Evolutionary conservation across 2,888 invertebrate genomes (phyloP).

Genomic region (Meloe dianella): DNA sequence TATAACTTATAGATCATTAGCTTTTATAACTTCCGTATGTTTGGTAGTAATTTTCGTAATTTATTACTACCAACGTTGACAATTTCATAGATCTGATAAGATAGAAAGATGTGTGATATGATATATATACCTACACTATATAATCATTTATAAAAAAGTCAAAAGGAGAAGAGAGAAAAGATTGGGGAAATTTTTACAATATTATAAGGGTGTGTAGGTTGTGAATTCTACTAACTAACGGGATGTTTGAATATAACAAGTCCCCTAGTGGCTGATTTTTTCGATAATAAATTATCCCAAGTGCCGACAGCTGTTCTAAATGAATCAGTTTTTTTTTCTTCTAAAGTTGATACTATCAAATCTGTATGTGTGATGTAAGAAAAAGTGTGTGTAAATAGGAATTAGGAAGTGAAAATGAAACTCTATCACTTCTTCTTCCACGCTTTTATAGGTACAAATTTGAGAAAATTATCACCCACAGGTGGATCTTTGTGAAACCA

Average conservation of each 20-base stretch:
- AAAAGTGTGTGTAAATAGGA: background rate
- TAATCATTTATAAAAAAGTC: background rate
- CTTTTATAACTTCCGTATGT: constrained; percentile 5
- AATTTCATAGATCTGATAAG: constrained; percentile 6
- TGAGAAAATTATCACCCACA: background rate
- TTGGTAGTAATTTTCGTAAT: background rate
- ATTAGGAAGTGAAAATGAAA: constrained; percentile 7
- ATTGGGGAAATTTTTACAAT: constrained; percentile 2
- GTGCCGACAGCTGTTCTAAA: constrained; percentile 28
- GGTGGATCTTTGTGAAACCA: too few relatives aligned
- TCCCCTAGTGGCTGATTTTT: constrained; percentile 46
- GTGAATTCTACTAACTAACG: constrained; percentile 16
- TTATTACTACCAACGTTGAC: background rate
- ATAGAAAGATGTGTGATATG: background rate
- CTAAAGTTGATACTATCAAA: background rate
- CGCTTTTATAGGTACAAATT: background rate
- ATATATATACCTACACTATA: background rate
- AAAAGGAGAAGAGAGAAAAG: background rate
- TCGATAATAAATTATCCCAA: constrained; percentile 44
- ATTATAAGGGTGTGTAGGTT: constrained; percentile 8
- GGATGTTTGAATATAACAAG: constrained; percentile 40
- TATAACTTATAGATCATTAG: background rate
- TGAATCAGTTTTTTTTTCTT: constrained; percentile 16
- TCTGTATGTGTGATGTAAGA: constrained; percentile 3
- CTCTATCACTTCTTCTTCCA: background rate